Evolutionary conservation across 2,113 vertebrate genomes (phyloP).

Genomic region (Indicator maculatus): DNA sequence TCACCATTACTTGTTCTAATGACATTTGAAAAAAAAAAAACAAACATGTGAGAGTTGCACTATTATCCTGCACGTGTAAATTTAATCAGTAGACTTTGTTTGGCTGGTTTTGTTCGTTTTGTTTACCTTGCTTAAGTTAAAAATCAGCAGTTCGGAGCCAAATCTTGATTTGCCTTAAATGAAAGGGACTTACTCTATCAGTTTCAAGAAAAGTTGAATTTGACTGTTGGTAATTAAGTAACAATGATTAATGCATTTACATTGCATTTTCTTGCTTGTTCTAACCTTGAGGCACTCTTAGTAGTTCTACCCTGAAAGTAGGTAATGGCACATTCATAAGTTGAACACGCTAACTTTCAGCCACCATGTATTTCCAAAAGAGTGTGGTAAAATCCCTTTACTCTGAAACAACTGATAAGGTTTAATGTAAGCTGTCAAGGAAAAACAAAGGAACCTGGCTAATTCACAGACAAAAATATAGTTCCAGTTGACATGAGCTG

Average conservation of each 20-base stretch:
- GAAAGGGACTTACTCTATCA: background rate
- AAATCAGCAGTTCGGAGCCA: background rate
- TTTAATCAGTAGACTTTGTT: background rate
- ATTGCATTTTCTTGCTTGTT: background rate
- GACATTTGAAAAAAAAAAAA: constrained; percentile 39
- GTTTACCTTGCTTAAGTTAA: background rate
- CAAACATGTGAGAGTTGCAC: background rate
- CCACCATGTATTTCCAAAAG: background rate
- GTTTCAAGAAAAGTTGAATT: background rate
- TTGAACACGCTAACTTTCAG: constrained; percentile 1
- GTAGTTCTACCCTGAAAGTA: background rate
- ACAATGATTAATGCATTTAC: constrained; percentile 3
- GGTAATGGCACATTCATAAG: background rate
- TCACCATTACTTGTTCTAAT: constrained; percentile 65
- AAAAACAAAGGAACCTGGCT: constrained; percentile 16
- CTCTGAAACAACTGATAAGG: constrained; percentile 44
- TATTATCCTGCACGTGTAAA: background rate
- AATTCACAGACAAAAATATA: constrained; percentile 28
- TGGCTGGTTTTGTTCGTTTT: background rate
- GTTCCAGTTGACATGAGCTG: background rate
- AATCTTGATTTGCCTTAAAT: background rate
- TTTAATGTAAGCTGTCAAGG: constrained; percentile 19
- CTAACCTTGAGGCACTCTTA: constrained; percentile 24
- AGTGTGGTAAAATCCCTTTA: constrained; percentile 61
- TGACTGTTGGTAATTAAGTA: background rate